phyloP scores from a whole-genome alignment of 2,797 vertebrate species.

The Lacerta agilis region DNA sequence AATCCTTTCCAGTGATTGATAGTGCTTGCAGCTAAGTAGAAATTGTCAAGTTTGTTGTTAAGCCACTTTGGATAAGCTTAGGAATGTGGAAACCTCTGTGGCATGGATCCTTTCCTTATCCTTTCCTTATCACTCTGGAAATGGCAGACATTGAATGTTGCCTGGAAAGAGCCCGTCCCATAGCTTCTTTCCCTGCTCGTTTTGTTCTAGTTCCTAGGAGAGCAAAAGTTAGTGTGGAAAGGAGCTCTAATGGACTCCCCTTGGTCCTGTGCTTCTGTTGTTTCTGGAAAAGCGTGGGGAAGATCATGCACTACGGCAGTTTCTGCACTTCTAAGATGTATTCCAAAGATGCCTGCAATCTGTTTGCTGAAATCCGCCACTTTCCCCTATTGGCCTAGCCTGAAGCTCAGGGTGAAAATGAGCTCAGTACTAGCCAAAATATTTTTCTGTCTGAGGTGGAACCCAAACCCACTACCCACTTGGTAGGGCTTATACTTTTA shows the following conservation, averaged over 20 bases:
- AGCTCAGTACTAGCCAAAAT: slow-evolving; percentile 23
- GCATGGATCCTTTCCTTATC: too few relatives aligned
- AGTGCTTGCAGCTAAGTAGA: background rate
- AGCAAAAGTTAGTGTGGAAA: background rate
- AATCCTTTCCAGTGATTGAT: background rate
- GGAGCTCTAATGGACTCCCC: background rate
- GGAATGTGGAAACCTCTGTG: background rate
- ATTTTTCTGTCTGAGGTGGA: background rate
- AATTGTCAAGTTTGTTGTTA: background rate
- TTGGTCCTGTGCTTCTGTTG: background rate
- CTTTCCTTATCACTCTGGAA: background rate
- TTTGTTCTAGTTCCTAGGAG: background rate
- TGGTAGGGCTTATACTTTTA: background rate
- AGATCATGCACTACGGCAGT: slow-evolving; percentile 22
- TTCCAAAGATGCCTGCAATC: background rate
- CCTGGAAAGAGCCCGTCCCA: background rate
- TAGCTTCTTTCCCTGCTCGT: background rate
- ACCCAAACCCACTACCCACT: background rate
- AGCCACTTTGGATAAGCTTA: background rate
- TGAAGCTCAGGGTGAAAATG: slow-evolving; percentile 6
- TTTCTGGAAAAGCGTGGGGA: background rate
- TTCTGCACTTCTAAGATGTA: background rate
- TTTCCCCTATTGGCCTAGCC: background rate
- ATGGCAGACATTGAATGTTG: background rate
- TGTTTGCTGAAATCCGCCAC: background rate